Evolutionary conservation across 2,888 invertebrate genomes (phyloP).

Genomic region (Sminthurinus aureus): DNA sequence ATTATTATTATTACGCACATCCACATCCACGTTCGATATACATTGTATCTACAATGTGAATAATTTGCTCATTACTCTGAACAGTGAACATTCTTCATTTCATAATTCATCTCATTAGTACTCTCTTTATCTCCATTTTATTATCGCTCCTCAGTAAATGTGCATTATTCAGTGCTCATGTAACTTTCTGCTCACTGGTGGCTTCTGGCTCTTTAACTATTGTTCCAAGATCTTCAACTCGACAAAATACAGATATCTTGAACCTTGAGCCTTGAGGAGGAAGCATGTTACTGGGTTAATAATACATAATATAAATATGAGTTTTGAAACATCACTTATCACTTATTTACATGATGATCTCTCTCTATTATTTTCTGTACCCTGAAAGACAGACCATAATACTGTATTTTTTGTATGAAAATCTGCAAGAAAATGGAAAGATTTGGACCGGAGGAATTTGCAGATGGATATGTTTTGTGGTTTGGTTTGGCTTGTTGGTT

Average conservation of each 20-base stretch:
- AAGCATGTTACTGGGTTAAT: not conserved
- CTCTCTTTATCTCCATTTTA: not conserved
- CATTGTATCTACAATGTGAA: not conserved
- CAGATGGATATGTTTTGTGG: constrained; percentile 16
- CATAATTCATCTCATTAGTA: not conserved
- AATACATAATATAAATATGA: not conserved
- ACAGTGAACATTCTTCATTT: not conserved
- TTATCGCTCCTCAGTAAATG: not conserved
- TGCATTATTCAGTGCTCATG: not conserved
- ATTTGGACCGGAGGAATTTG: not conserved
- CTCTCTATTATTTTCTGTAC: too few relatives aligned
- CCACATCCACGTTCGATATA: not conserved
- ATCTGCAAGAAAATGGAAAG: constrained; percentile 3
- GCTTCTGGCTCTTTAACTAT: not conserved
- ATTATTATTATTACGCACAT: not conserved
- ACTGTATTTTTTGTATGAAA: not conserved
- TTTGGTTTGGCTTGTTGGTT: not conserved
- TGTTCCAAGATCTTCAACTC: not conserved
- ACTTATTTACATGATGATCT: too few relatives aligned
- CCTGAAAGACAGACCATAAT: too few relatives aligned
- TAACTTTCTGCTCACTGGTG: not conserved
- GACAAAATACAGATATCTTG: too few relatives aligned
- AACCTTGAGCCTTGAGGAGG: not conserved
- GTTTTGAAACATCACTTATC: not conserved
- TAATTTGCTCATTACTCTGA: not conserved